Evolutionary conservation across 2,113 vertebrate genomes (phyloP), one percentile per base, ranked within the genome.

Genomic region (Egretta garzetta): DNA sequence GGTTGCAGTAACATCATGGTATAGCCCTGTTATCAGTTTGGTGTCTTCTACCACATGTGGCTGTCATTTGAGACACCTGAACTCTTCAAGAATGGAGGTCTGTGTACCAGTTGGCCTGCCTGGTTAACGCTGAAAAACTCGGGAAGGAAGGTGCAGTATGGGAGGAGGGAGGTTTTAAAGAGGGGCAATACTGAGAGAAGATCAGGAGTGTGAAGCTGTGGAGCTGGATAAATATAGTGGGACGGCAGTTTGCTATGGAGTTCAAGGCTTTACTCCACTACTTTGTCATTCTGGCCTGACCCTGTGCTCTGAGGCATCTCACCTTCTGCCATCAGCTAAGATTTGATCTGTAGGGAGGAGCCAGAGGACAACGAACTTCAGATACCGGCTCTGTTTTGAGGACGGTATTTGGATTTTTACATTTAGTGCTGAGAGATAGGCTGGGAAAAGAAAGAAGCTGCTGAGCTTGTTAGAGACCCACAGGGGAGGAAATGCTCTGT

Each of bases 381-480:
- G 28, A 52, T 50, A 70, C 7, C 52, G 52, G 19, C 26, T 53
- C 53, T 76, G 18, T 82, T 93, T 91, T 86, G 55, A 80, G 56
- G 32, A 43, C 55, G 22, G 23, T 62, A 41, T 83, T 86, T 55
- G 49, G 50, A 73, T 23, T 82, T 81, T 72, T 66, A 37, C 24
- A 32, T 81, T 93, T 73, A 66, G 10, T 66, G 20, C 27, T 47
- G 55, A 67, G 32, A 83, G 43, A 56, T 59, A 80, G 70, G 5
- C 53, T 88, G 58, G n/a, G 60, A 84, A 92, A 80, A 55, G 30
- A 73, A 94, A 91, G 56, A 88, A 84, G 86, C 30, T 81, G 80
- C 83, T 86, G 80, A 91, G 64, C 72, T 82, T 92, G 21, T 90
- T 87, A 86, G 70, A 87, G 72, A 67, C 68, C 56, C 64, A 94